These are phyloP conservation scores for Carlito syrichta DNA, from an alignment of 2,113 vertebrate genomes.

Conservation along the genomic window DNA sequence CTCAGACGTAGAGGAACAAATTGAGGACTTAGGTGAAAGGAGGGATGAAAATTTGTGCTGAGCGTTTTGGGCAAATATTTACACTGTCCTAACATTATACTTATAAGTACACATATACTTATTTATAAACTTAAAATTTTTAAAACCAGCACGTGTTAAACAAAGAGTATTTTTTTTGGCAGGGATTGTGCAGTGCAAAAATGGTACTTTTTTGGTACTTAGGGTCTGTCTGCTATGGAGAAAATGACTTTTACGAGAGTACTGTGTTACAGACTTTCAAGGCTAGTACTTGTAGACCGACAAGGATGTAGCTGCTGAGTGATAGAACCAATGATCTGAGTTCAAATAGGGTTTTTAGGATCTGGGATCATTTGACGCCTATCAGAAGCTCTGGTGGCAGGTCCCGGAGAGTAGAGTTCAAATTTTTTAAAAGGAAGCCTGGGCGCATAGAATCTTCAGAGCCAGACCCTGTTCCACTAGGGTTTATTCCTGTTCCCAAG, in stretches of 20 bases:
- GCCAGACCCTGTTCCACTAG: background rate
- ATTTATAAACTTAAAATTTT: background rate
- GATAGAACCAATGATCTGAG: accelerated
- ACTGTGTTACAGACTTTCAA: background rate
- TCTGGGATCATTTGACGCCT: background rate
- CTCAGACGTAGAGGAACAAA: slow-evolving; percentile 26
- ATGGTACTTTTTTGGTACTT: too few relatives aligned
- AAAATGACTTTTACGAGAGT: background rate
- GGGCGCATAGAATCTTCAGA: background rate
- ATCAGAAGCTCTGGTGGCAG: too few relatives aligned
- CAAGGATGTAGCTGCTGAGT: accelerated
- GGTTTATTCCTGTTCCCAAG: background rate
- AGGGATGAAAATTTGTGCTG: background rate
- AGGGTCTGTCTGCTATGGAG: background rate
- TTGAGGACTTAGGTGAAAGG: slow-evolving; percentile 8
- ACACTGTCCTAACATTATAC: background rate
- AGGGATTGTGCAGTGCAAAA: background rate
- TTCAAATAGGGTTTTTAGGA: background rate
- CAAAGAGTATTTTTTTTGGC: background rate
- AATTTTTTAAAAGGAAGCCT: background rate
- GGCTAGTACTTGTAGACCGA: too few relatives aligned
- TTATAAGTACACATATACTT: too few relatives aligned
- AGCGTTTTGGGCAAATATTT: slow-evolving; percentile 43
- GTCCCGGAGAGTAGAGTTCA: background rate
- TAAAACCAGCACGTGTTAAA: background rate